These are phyloP conservation scores for Leuciscus idus DNA, from an alignment of 2,113 vertebrate species.

Conservation along the genomic window DNA sequence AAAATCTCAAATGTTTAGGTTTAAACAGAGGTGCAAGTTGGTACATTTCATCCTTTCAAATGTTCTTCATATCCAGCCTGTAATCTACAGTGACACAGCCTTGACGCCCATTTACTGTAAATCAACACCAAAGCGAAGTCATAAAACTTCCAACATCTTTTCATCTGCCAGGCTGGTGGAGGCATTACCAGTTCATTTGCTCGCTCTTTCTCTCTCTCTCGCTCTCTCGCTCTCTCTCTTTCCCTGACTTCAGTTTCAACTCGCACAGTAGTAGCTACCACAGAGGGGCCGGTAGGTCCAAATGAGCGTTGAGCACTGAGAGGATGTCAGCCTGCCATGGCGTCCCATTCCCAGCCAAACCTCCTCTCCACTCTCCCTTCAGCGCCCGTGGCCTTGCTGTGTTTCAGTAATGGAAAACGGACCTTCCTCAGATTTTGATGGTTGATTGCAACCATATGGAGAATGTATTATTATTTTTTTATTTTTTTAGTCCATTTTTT, in stretches of 20 bases:
- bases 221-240: neutral
- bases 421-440: conserved; percentile 64
- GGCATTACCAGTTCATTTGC: conserved; percentile 43
- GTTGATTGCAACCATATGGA: conserved; percentile 67
- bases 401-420: conserved; percentile 58
- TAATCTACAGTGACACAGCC: conserved; percentile 31
- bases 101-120: conserved; percentile 33
- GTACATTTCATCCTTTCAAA: conserved; percentile 8
- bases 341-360: conserved; percentile 51
- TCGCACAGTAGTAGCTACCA: conserved; percentile 52
- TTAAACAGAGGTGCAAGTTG: conserved; percentile 22
- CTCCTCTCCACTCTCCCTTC: conserved; percentile 39
- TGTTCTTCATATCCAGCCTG: conserved; percentile 2
- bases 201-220: neutral
- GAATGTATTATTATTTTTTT: conserved; percentile 54
- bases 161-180: conserved; percentile 34
- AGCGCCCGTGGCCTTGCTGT: conserved; percentile 42
- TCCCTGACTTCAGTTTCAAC: conserved; percentile 42
- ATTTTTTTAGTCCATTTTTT: conserved; percentile 36
- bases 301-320: conserved; percentile 48
- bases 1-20: conserved; percentile 20
- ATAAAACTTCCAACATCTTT: conserved; percentile 39
- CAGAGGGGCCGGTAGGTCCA: conserved; percentile 41
- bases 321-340: conserved; percentile 46
- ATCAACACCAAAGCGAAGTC: conserved; percentile 35